These are phyloP conservation scores for Dermochelys coriacea DNA, from an alignment of 2,797 vertebrate species.

Conservation along the genomic window DNA sequence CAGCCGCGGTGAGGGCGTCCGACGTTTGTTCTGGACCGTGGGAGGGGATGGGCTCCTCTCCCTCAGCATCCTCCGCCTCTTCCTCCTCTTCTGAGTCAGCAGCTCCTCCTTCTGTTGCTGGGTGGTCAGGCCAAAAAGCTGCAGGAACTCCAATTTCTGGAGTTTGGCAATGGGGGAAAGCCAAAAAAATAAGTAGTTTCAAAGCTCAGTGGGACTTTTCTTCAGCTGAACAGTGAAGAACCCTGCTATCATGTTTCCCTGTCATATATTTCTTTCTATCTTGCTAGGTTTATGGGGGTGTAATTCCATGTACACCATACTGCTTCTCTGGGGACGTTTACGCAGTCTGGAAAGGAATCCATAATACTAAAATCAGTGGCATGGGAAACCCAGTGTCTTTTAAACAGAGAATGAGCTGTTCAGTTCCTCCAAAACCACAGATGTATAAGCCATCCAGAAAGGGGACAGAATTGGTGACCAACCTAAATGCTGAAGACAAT, in stretches of 20 bases:
- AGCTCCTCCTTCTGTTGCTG: slow-evolving; percentile 90
- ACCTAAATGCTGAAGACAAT: background rate
- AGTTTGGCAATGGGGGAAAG: slow-evolving; percentile 59
- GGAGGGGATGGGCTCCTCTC: slow-evolving; percentile 95
- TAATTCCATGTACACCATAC: background rate
- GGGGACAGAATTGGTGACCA: background rate
- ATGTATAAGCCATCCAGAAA: background rate
- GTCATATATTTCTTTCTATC: background rate
- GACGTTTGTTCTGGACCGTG: slow-evolving; percentile 88
- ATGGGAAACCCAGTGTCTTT: background rate
- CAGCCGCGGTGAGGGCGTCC: slow-evolving; percentile 83
- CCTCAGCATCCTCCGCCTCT: slow-evolving; percentile 93
- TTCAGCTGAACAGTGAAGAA: background rate
- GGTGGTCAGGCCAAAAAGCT: slow-evolving; percentile 92
- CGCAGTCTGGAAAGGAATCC: background rate
- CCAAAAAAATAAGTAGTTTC: background rate
- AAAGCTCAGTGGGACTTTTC: background rate
- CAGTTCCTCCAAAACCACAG: background rate
- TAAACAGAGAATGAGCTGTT: background rate
- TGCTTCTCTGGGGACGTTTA: background rate
- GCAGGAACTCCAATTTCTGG: slow-evolving; percentile 96
- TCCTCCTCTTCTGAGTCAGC: slow-evolving; percentile 92
- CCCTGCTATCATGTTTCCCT: background rate
- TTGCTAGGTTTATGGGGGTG: background rate
- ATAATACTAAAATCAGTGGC: background rate